Conservation (phyloP, 1,140 invertebrate genomes). For the Drosophila miranda region DNA sequence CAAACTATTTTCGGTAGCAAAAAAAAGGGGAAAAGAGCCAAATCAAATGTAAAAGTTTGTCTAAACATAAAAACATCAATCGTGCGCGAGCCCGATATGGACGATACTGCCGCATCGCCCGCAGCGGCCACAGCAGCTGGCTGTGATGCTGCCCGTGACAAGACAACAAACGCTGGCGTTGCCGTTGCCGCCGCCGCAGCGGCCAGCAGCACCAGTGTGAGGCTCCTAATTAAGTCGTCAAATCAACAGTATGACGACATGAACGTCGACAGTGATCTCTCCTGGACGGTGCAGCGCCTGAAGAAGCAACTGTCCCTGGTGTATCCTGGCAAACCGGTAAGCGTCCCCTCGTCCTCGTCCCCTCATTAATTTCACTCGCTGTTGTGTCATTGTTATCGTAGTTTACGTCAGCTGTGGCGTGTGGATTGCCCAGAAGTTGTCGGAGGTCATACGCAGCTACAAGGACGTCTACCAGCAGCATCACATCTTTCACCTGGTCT, state of each 20-base stretch:
- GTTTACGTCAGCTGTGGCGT: constrained; percentile 27
- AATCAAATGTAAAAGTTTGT: constrained; percentile 45
- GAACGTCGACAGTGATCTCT: constrained; percentile 89
- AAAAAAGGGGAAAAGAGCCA: not conserved
- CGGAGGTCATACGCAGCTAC: constrained; percentile 90
- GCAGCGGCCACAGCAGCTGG: constrained; percentile 66
- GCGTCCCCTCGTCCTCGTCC: too few species aligned
- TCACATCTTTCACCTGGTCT: constrained; percentile 93
- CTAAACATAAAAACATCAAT: constrained; percentile 1
- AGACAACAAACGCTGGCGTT: constrained; percentile 25
- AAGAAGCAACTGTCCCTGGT: constrained; percentile 92
- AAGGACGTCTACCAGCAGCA: constrained; percentile 86
- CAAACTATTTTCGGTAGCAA: constrained; percentile 6
- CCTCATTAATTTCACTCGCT: not conserved
- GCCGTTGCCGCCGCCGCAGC: not conserved
- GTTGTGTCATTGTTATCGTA: not conserved
- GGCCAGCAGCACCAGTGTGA: constrained; percentile 38
- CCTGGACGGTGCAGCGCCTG: constrained; percentile 92
- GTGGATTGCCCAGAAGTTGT: constrained; percentile 85
- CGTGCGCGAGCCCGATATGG: constrained; percentile 32
- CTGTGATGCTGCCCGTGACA: constrained; percentile 64
- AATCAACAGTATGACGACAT: constrained; percentile 95
- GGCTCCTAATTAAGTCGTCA: constrained; percentile 92
- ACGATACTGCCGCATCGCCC: constrained; percentile 61
- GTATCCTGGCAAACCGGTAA: constrained; percentile 95